phyloP scores from a whole-genome alignment of 2,797 vertebrate genomes.

The Cirrhinus molitorella region DNA sequence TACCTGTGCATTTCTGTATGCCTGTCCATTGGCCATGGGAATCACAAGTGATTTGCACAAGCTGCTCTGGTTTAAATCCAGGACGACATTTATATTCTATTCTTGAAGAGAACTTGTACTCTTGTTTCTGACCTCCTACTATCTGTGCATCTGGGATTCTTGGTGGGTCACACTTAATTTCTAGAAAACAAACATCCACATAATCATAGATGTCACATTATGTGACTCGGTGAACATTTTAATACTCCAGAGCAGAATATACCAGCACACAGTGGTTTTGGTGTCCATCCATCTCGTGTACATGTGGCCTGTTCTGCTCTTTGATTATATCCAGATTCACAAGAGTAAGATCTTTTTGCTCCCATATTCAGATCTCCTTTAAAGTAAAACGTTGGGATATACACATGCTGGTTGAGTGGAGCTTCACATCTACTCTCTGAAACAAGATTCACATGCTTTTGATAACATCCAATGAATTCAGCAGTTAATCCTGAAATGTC shows the following conservation, averaged over 20 bases:
- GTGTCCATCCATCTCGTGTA: slow-evolving; percentile 67
- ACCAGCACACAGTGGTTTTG: slow-evolving; percentile 57
- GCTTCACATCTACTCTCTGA: slow-evolving; percentile 64
- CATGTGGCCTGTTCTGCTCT: background rate
- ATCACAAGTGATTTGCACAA: slow-evolving; percentile 9
- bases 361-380: background rate
- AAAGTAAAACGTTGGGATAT: accelerated
- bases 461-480: background rate
- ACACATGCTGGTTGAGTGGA: accelerated
- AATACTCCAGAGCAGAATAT: background rate
- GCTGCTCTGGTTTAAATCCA: slow-evolving; percentile 25
- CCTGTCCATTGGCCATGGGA: slow-evolving; percentile 17
- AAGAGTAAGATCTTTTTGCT: accelerated
- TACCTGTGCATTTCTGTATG: slow-evolving; percentile 16
- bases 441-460: slow-evolving; percentile 36
- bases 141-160: slow-evolving; percentile 25
- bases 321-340: accelerated
- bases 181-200: slow-evolving; percentile 10
- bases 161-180: slow-evolving; percentile 17
- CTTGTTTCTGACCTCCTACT: background rate
- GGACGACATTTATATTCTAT: background rate
- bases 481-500: slow-evolving; percentile 52
- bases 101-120: background rate
- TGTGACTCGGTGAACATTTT: background rate
- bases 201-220: background rate